These are phyloP conservation scores for Gadopsis bispinosus DNA, from an alignment of 2,797 vertebrate species.

Conservation along the genomic window DNA sequence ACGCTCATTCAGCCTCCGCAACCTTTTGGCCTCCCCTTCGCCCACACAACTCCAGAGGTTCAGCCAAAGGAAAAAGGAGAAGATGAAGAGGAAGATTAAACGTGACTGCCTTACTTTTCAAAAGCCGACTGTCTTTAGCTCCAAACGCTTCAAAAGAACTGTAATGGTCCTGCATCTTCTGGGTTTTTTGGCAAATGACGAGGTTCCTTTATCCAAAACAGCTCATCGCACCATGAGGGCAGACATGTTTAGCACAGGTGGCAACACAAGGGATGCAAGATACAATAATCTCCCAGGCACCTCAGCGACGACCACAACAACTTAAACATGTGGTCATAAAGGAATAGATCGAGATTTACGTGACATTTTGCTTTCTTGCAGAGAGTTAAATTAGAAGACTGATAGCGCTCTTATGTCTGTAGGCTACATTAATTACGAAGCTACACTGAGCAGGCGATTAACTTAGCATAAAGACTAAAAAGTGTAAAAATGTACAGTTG, in stretches of 20 bases:
- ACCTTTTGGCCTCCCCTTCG: slow-evolving; percentile 48
- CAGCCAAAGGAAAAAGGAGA: not conserved
- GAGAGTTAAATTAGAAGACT: not conserved
- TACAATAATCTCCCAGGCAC: no score
- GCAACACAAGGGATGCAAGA: no score
- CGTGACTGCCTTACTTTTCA: not conserved
- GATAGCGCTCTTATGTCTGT: not conserved
- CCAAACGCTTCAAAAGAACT: not conserved
- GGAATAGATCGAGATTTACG: not conserved
- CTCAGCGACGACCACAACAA: no score
- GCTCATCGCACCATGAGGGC: not conserved
- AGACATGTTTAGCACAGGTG: not conserved
- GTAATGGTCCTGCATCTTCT: not conserved
- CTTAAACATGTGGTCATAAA: no score
- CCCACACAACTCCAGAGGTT: not conserved
- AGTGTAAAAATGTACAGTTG: no score
- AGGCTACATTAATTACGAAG: not conserved
- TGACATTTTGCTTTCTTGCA: not conserved
- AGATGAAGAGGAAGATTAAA: slow-evolving; percentile 8
- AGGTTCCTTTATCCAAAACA: not conserved
- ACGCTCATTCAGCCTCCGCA: slow-evolving; percentile 6
- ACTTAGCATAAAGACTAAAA: not conserved
- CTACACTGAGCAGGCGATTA: not conserved
- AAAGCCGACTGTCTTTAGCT: not conserved
- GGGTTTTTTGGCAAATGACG: not conserved